Evolutionary conservation across 2,888 invertebrate species (phyloP).

Genomic region (Timema podura): DNA sequence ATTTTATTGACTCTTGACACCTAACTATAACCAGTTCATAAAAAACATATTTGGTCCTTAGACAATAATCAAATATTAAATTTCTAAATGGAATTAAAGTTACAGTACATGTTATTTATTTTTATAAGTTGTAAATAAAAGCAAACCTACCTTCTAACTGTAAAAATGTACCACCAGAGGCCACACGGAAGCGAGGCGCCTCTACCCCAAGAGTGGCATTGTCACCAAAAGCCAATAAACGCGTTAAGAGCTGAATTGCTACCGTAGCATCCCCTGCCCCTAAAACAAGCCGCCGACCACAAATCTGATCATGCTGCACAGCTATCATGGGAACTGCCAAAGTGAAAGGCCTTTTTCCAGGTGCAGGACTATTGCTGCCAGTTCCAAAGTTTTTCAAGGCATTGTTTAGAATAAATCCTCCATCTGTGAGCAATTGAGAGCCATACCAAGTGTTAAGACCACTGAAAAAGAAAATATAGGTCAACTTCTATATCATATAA

Average conservation of each 20-base stretch:
- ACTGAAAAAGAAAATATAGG: slow-evolving; percentile 46
- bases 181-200: slow-evolving; percentile 46
- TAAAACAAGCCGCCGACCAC: slow-evolving; percentile 51
- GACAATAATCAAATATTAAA: too few relatives aligned
- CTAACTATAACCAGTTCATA: too few relatives aligned
- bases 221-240: slow-evolving; percentile 46
- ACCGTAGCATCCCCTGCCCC: slow-evolving; percentile 51
- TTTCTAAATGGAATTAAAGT: not conserved
- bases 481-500: too few relatives aligned
- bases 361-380: slow-evolving; percentile 23
- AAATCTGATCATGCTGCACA: slow-evolving; percentile 40
- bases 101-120: not conserved
- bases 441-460: slow-evolving; percentile 55
- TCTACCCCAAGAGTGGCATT: slow-evolving; percentile 50
- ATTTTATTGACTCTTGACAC: too few relatives aligned
- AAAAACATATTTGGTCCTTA: too few relatives aligned
- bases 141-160: not conserved
- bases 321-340: slow-evolving; percentile 38
- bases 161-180: slow-evolving; percentile 13
- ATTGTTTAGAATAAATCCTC: slow-evolving; percentile 54
- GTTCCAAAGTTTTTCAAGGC: slow-evolving; percentile 33
- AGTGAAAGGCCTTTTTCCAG: slow-evolving; percentile 35
- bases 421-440: slow-evolving; percentile 47
- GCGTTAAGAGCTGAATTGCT: slow-evolving; percentile 49
- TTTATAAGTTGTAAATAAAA: not conserved